Evolutionary conservation across 2,888 invertebrate species (phyloP).

Genomic region (Lomographa bimaculata): DNA sequence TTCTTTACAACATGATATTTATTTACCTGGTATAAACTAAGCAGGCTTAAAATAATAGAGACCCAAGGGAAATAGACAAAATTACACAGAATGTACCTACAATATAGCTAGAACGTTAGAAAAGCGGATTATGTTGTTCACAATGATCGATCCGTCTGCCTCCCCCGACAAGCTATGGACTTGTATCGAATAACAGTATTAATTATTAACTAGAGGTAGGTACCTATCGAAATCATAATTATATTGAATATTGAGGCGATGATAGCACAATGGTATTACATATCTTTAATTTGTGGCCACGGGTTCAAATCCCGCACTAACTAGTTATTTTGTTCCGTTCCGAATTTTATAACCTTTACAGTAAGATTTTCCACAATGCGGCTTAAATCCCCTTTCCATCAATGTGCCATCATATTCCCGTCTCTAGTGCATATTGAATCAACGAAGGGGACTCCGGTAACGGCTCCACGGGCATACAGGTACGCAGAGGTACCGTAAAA

Average conservation of each 20-base stretch:
- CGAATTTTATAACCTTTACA: too few species aligned
- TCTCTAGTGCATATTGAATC: conserved; percentile 79
- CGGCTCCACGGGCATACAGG: conserved; percentile 36
- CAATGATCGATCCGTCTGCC: conserved; percentile 27
- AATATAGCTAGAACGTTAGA: conserved; percentile 22
- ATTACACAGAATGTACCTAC: conserved; percentile 19
- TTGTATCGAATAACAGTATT: conserved; percentile 20
- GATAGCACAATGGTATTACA: too few species aligned
- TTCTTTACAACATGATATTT: too few species aligned
- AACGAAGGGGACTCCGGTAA: conserved; percentile 67
- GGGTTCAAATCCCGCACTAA: too few species aligned
- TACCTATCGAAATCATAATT: too few species aligned
- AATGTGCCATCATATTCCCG: conserved; percentile 63
- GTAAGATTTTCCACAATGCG: too few species aligned
- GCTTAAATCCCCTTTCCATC: conserved; percentile 40
- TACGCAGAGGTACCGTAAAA: conserved; percentile 20
- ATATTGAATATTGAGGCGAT: too few species aligned
- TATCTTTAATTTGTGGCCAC: too few species aligned
- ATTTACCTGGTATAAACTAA: too few species aligned
- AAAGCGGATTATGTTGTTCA: conserved; percentile 38
- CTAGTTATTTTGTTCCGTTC: too few species aligned
- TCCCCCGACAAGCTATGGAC: conserved; percentile 15
- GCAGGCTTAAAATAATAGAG: conserved; percentile 22
- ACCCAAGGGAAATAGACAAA: conserved; percentile 29
- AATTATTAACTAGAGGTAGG: conserved; percentile 19